Conservation (phyloP, 1,140 invertebrate species). For the Phthorimaea operculella region DNA sequence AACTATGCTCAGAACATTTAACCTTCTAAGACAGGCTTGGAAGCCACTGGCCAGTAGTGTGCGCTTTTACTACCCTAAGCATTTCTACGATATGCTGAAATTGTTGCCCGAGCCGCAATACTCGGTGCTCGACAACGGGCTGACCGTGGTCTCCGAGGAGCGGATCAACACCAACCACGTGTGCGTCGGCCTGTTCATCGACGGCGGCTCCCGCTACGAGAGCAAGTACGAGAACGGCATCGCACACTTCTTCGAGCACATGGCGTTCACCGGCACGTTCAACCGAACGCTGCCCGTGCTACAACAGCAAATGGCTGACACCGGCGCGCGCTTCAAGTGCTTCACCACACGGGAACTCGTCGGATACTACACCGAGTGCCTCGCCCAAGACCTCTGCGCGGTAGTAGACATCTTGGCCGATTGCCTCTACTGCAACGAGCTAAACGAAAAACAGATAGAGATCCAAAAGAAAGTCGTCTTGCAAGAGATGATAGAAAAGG, state of each 20-base stretch:
- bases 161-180: constrained; percentile 36
- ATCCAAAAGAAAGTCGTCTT: constrained; percentile 77
- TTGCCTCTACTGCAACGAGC: constrained; percentile 78
- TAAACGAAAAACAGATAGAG: constrained; percentile 73
- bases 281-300: constrained; percentile 72
- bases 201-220: constrained; percentile 81
- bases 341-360: constrained; percentile 82
- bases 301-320: constrained; percentile 79
- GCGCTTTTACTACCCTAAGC: constrained; percentile 11
- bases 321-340: constrained; percentile 81
- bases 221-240: constrained; percentile 77
- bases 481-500: constrained; percentile 76
- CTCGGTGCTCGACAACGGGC: constrained; percentile 29
- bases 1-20: not conserved
- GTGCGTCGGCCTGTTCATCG: constrained; percentile 81
- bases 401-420: constrained; percentile 80
- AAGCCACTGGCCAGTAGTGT: not conserved
- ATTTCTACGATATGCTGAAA: constrained; percentile 19
- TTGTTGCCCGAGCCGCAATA: constrained; percentile 22
- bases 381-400: constrained; percentile 71
- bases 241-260: constrained; percentile 84
- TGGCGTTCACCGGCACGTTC: constrained; percentile 81
- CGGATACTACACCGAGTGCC: constrained; percentile 81
- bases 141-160: constrained; percentile 39
- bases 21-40: not conserved